Evolutionary conservation across 2,797 vertebrate genomes (phyloP).

Genomic region (Onychomys arenicola): DNA sequence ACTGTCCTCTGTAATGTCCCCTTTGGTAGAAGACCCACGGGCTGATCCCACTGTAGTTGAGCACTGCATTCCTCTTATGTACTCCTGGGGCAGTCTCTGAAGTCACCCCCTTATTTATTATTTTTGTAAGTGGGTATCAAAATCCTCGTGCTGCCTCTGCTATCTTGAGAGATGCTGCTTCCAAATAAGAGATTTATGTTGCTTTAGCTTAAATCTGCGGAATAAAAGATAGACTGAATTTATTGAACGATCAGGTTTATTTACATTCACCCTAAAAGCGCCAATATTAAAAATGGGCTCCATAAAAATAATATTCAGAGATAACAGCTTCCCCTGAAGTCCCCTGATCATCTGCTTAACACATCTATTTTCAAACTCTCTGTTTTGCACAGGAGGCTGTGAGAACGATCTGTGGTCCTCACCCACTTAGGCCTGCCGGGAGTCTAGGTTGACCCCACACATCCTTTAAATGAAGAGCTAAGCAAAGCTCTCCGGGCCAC

Average conservation of each 20-base stretch:
- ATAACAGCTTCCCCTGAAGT: slow-evolving; percentile 45
- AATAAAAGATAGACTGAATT: slow-evolving; percentile 66
- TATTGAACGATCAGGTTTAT: slow-evolving; percentile 56
- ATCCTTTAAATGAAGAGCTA: background rate
- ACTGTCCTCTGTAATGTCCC: background rate
- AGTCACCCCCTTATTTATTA: background rate
- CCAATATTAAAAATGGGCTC: slow-evolving; percentile 76
- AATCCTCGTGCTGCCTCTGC: slow-evolving; percentile 19
- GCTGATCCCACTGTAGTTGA: no score
- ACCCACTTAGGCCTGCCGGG: background rate
- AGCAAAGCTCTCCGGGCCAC: background rate
- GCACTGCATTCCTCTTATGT: fast-evolving
- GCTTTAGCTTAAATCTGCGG: slow-evolving; percentile 68
- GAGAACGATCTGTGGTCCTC: background rate
- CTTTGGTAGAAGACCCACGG: background rate
- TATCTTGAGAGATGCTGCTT: slow-evolving; percentile 56
- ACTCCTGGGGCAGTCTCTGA: background rate
- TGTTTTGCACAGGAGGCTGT: background rate
- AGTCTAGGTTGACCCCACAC: background rate
- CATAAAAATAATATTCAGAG: slow-evolving; percentile 70
- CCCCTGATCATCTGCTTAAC: slow-evolving; percentile 43
- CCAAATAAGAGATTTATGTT: slow-evolving; percentile 46
- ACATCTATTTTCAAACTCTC: slow-evolving; percentile 25
- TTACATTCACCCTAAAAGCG: slow-evolving; percentile 46
- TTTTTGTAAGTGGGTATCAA: slow-evolving; percentile 53